These are phyloP conservation scores for Tenthredo mesomela DNA, from an alignment of 2,888 invertebrate genomes.

Conservation along the genomic window DNA sequence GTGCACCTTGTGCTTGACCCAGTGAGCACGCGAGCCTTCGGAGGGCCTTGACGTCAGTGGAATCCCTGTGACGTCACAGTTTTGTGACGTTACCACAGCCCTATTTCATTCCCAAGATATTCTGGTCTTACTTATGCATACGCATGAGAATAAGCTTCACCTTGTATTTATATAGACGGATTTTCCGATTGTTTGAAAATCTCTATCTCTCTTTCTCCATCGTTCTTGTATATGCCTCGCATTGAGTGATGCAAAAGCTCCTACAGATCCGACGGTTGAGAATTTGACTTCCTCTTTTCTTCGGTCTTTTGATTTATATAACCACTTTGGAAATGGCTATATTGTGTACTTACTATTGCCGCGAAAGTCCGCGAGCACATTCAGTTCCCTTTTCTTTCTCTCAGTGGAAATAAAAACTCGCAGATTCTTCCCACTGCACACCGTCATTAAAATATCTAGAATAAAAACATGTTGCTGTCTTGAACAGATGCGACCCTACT, in stretches of 20 bases:
- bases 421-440: neutral
- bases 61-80: neutral
- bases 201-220: neutral
- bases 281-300: conserved; percentile 26
- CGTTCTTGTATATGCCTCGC: neutral
- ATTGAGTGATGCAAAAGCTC: conserved; percentile 1
- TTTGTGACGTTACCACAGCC: neutral
- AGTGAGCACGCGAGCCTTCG: conserved; percentile 7
- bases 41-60: conserved; percentile 4
- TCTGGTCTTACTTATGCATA: neutral
- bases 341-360: neutral
- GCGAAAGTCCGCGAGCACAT: neutral
- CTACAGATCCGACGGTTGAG: neutral
- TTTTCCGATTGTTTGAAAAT: neutral
- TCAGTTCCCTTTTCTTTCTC: neutral
- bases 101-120: neutral
- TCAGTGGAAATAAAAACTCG: neutral
- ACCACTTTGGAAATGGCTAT: neutral
- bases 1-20: conserved; percentile 49
- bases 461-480: neutral
- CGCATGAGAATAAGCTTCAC: neutral
- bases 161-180: neutral
- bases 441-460: neutral
- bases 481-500: conserved; percentile 3
- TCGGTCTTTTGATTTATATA: conserved; percentile 15